Percentiles rank a stretch among this genome's conserved stretches.
These are phyloP conservation scores for Gari tellinella DNA, from an alignment of 2,888 invertebrate species.

Conservation along the genomic window DNA sequence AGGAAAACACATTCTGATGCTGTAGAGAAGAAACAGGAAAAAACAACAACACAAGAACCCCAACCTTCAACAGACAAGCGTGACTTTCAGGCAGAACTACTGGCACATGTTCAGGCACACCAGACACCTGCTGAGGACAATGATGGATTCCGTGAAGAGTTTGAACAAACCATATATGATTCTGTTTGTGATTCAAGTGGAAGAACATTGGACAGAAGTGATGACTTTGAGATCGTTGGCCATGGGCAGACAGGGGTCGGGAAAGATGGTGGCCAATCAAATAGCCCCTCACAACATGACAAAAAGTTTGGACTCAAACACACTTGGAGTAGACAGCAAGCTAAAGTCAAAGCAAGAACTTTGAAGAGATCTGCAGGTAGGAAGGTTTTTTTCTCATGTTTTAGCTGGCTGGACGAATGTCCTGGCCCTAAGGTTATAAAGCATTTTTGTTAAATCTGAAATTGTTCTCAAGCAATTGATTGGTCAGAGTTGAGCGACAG, in stretches of 20 bases:
- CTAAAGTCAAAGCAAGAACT: constrained; percentile 38
- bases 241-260: constrained; percentile 11
- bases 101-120: too few species aligned
- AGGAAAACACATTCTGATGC: too few species aligned
- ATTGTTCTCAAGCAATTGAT: too few species aligned
- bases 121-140: too few species aligned
- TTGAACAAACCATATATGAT: constrained; percentile 43
- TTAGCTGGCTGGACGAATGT: too few species aligned
- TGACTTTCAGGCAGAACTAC: too few species aligned
- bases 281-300: not conserved
- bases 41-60: too few species aligned
- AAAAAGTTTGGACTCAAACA: constrained; percentile 15
- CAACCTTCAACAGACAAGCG: too few species aligned
- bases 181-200: constrained; percentile 18
- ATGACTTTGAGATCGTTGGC: constrained; percentile 37
- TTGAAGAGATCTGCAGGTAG: constrained; percentile 42
- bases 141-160: not conserved
- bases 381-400: not conserved
- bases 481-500: too few species aligned
- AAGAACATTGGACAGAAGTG: constrained; percentile 1
- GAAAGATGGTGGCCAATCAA: not conserved
- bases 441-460: too few species aligned
- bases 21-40: too few species aligned
- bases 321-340: constrained; percentile 39
- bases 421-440: too few species aligned